Evolutionary conservation across 2,888 invertebrate species (phyloP).

Genomic region (Microctonus brassicae): DNA sequence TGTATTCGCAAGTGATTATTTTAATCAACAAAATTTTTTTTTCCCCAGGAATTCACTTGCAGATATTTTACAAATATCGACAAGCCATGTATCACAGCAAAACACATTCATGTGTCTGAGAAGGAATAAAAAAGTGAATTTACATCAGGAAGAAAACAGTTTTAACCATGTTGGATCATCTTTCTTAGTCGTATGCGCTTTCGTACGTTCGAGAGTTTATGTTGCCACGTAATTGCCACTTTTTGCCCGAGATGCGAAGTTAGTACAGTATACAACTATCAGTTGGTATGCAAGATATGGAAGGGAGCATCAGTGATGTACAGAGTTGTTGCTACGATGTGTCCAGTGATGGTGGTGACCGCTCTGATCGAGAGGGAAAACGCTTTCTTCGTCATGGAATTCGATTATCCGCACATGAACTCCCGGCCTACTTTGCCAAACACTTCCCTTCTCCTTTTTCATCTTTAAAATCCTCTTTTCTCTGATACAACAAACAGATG

Average conservation of each 20-base stretch:
- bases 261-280: conserved; percentile 6
- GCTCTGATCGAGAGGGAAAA: conserved; percentile 60
- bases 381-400: conserved; percentile 64
- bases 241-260: background rate
- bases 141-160: conserved; percentile 59
- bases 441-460: conserved; percentile 40
- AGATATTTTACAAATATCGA: background rate
- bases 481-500: conserved; percentile 2
- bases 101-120: background rate
- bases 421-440: conserved; percentile 61
- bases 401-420: conserved; percentile 64
- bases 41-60: no score
- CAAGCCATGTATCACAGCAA: background rate
- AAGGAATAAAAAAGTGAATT: background rate
- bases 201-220: conserved; percentile 48
- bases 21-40: no score
- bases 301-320: conserved; percentile 8
- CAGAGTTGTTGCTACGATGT: conserved; percentile 14
- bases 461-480: conserved; percentile 15
- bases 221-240: conserved; percentile 51
- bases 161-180: conserved; percentile 50
- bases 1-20: background rate
- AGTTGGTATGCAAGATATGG: conserved; percentile 7
- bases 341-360: conserved; percentile 38
- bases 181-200: conserved; percentile 47